Evolutionary conservation across 2,113 vertebrate species (phyloP).

Genomic region (Pterophyllum scalare): DNA sequence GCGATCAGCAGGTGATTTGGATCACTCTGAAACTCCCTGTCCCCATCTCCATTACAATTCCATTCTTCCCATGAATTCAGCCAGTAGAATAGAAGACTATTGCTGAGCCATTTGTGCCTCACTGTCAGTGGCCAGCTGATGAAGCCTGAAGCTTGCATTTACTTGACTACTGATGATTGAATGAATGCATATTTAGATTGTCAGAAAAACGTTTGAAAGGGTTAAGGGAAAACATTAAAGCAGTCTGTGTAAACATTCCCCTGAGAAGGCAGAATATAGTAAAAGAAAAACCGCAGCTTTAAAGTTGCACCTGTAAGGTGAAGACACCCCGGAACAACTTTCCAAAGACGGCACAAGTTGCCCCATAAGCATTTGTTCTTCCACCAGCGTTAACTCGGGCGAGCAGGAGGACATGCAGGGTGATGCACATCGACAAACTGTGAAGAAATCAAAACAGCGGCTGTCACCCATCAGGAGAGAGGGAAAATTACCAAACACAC

Average conservation of each 20-base stretch:
- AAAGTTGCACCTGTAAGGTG: constrained; percentile 39
- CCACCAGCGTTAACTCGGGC: constrained; percentile 39
- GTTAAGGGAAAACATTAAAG: neutral
- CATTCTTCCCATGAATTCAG: constrained; percentile 38
- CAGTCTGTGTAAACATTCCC: neutral
- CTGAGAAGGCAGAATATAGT: neutral
- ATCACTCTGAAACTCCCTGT: constrained; percentile 18
- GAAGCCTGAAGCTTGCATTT: constrained; percentile 25
- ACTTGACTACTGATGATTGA: constrained; percentile 52
- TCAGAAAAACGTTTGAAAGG: neutral
- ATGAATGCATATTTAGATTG: constrained; percentile 28
- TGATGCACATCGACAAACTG: constrained; percentile 12
- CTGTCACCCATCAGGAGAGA: constrained; percentile 41
- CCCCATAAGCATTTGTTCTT: constrained; percentile 38
- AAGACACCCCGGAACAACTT: constrained; percentile 53
- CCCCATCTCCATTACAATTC: constrained; percentile 46
- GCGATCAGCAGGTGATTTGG: constrained; percentile 29
- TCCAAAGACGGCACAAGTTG: constrained; percentile 58
- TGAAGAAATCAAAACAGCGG: constrained; percentile 38
- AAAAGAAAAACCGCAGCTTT: neutral
- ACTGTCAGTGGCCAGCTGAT: constrained; percentile 47
- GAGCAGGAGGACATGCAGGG: constrained; percentile 17
- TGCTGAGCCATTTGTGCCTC: constrained; percentile 33
- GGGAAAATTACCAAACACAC: constrained; percentile 19
- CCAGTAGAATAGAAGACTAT: constrained; percentile 29